Base-by-base conservation (phyloP, 64 coral and sea anemone genomes). In the Montipora foliosa region DNA sequence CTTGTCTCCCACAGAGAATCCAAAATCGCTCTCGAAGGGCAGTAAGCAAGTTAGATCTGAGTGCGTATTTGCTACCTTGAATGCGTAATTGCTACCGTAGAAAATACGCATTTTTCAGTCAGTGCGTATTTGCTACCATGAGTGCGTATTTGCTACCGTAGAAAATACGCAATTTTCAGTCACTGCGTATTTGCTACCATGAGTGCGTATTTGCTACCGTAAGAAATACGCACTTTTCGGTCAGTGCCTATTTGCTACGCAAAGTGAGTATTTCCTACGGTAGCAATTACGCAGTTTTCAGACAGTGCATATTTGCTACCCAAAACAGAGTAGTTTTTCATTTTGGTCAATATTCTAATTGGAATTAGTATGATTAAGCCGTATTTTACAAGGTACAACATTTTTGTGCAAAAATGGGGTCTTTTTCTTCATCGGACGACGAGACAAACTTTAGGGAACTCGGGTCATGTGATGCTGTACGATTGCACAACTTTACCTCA, bases 61-160 rank as follows among this genome's bases (percentile, higher is more conserved):
- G 25, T 77, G 75, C 75, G 37, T 77, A 77, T 77, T 77, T 77
- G 75, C 75, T 77, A 77, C 75, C 45, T 46, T 77, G 45, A 77
- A 8, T 77, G 75, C 75, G 75, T 77, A 77, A 46, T 77, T 77
- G 75, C 29, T 77, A 77, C 75, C 75, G 75, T 77, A 77, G 75
- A 29, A 77, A 77, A 77, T 77, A 77, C 75, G 44, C 75, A 77
- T 16, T 67, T 53, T 53, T 53, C 51, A 53, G 51, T 29, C 75
- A 46, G 44, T 77, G 75, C 75, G 75, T 77, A 77, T 77, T 77
- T 77, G 75, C 75, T 77, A 77, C 75, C 45, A 77, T 77, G 45
- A 77, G 5, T 77, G 75, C 75, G 75, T 77, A 77, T 77, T 77
- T 77, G 75, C 29, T 77, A 77, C 75, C 75, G 75, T 77, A 47